A percentile compares a stretch with the other conserved stretches of the same genome.
These are phyloP conservation scores for Chalcis sispes DNA, from an alignment of 2,888 invertebrate species.

Conservation along the genomic window DNA sequence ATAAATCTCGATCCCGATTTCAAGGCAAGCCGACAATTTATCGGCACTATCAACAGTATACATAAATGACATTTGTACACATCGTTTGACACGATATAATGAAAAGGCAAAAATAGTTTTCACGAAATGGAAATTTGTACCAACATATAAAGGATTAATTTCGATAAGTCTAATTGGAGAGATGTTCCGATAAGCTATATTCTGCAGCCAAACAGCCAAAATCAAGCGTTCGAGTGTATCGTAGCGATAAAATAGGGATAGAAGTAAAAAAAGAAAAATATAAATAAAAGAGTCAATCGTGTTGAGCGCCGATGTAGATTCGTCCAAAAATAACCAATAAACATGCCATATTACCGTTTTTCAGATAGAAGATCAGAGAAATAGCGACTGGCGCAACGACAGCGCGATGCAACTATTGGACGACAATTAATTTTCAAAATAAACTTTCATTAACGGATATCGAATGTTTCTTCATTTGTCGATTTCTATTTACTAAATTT, in stretches of 20 bases:
- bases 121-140: too few relatives aligned
- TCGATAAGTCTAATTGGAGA: conserved; percentile 16
- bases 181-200: conserved; percentile 33
- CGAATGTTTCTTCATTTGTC: not conserved
- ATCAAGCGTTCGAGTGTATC: conserved; percentile 29
- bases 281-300: conserved; percentile 24
- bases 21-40: too few relatives aligned
- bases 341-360: conserved; percentile 34
- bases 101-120: too few relatives aligned
- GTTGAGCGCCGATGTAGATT: too few relatives aligned
- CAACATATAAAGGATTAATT: conserved; percentile 28
- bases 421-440: conserved; percentile 48
- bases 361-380: not conserved
- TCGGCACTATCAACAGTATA: too few relatives aligned
- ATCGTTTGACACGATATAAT: too few relatives aligned
- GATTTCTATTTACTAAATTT: not conserved
- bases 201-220: conserved; percentile 5
- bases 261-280: not conserved
- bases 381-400: not conserved
- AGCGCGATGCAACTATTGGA: conserved; percentile 6
- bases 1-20: too few relatives aligned
- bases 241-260: conserved; percentile 9
- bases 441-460: conserved; percentile 40
- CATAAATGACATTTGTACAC: too few relatives aligned
- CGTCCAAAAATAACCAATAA: conserved; percentile 34